phyloP scores from a whole-genome alignment of 2,113 vertebrate species.

The Lichenostomus cassidix region DNA sequence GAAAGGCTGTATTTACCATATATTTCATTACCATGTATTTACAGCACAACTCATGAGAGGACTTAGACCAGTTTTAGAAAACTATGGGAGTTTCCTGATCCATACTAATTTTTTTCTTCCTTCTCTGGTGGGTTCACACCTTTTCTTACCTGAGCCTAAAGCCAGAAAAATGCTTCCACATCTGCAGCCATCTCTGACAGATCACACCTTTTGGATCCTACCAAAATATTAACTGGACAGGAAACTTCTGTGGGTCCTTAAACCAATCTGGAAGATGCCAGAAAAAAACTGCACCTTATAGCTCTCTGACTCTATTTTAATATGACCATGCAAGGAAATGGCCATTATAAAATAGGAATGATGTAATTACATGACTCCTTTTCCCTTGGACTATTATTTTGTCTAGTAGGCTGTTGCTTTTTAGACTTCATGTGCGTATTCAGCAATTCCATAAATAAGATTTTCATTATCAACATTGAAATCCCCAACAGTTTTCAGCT shows the following conservation, averaged over 20 bases:
- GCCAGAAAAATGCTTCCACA: background rate
- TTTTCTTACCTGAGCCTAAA: background rate
- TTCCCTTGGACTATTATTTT: conserved; percentile 32
- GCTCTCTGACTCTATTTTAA: background rate
- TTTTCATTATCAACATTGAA: conserved; percentile 62
- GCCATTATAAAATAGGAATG: background rate
- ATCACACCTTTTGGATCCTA: background rate
- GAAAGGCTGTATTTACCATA: background rate
- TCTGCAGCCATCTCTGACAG: background rate
- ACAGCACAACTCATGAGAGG: background rate
- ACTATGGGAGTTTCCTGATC: background rate
- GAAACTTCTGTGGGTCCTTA: background rate
- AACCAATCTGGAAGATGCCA: background rate
- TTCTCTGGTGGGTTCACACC: background rate
- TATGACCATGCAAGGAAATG: background rate
- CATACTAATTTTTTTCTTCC: background rate
- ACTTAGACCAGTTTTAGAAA: background rate
- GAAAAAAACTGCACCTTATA: background rate
- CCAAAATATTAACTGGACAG: background rate
- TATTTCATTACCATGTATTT: background rate
- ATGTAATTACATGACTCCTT: background rate
- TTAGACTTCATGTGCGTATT: background rate
- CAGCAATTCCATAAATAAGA: conserved; percentile 71
- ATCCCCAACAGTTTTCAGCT: conserved; percentile 60
- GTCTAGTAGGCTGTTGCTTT: conserved; percentile 38